Evolutionary conservation across 2,888 invertebrate species (phyloP), one percentile per base, ranked within the genome.

Genomic region (Agrochola lota): DNA sequence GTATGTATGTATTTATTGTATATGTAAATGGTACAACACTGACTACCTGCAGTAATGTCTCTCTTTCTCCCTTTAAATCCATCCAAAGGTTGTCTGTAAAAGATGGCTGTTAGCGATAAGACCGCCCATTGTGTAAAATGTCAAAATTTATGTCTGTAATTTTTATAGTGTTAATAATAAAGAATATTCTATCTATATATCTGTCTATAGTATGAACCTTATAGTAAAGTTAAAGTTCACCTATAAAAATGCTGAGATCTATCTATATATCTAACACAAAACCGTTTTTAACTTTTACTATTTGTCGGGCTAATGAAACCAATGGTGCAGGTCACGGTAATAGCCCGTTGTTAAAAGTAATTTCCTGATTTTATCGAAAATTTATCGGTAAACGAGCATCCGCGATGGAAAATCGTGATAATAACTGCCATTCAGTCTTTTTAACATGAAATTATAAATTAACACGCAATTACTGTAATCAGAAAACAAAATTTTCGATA

Each of bases 301-400:
- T 87, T 79, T 67, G 78, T 71, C 40, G 43, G 12, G 62, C n/a
- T 83, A 83, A 82, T 80, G 55, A 78, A 76, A 35, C 20, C 79
- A 79, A 78, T 80, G 78, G 72, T 40, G 75, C 83, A 76, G 77
- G 66, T 70, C 80, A 80, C 77, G 74, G 75, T 87, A 87, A 87
- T 78, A 35, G 59, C 70, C 66, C 15, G 81, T 70, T 71, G 74
- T 87, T 77, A 84, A 87, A 87, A 81, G 81, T 81, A 79, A 87
- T 87, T 79, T 87, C 72, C 79, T 76, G 72, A 64, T 78, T 87
- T 69, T 68, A 83, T 75, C 67, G 74, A 70, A 70, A 80, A 87
- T 43, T 85, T 81, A 85, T 78, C 71, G 26, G 23, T 49, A 79
- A 77, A 74, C 74, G 80, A 77, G 71, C 66, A 81, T 73, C 67